These are phyloP conservation scores for Amphimallon solstitiale DNA, from an alignment of 2,888 invertebrate species.

Conservation along the genomic window DNA sequence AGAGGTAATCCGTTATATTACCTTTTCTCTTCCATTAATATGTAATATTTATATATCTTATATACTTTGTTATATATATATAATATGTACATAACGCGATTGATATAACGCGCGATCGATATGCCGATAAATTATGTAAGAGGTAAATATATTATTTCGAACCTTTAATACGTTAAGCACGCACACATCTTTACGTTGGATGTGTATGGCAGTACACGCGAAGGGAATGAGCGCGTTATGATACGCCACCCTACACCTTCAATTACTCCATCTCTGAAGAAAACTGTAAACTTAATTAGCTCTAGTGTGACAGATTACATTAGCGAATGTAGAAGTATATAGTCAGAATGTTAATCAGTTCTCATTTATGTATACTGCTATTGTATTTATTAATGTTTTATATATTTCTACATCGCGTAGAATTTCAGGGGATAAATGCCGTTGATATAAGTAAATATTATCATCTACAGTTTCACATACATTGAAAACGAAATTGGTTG, in stretches of 20 bases:
- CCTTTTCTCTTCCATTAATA: constrained; percentile 9
- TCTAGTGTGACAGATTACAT: neutral
- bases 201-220: too few species aligned
- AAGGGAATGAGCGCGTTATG: neutral
- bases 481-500: too few species aligned
- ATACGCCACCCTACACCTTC: neutral
- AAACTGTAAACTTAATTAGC: constrained; percentile 17
- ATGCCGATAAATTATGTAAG: constrained; percentile 23
- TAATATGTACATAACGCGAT: neutral
- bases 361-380: too few species aligned
- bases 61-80: neutral
- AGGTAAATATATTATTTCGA: constrained; percentile 27
- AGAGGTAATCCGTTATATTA: constrained; percentile 4
- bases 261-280: constrained; percentile 14
- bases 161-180: constrained; percentile 25
- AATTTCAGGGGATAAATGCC: too few species aligned
- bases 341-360: too few species aligned
- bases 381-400: too few species aligned
- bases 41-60: constrained; percentile 17
- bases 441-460: too few species aligned
- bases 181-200: constrained; percentile 6
- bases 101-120: constrained; percentile 13
- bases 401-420: too few species aligned
- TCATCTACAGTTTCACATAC: too few species aligned
- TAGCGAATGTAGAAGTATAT: too few species aligned